Evolutionary conservation across 2,888 invertebrate genomes (phyloP).

Genomic region (Corythucha ciliata): DNA sequence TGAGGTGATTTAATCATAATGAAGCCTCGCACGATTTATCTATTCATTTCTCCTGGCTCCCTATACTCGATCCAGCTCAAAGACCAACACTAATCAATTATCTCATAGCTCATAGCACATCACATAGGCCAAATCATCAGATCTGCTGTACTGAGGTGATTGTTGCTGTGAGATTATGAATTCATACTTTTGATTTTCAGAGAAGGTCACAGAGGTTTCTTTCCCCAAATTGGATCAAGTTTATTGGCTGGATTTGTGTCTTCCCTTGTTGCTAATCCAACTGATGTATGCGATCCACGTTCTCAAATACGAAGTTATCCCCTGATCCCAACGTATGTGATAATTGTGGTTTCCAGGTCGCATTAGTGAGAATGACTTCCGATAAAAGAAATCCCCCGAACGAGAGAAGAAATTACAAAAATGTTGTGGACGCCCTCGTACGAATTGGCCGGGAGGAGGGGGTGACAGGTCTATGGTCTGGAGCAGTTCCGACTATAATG

Average conservation of each 20-base stretch:
- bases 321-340: too few relatives aligned
- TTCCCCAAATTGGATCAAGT: constrained; percentile 73
- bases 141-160: too few relatives aligned
- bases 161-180: background rate
- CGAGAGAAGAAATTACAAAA: constrained; percentile 85
- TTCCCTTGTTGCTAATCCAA: constrained; percentile 92
- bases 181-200: constrained; percentile 40
- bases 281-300: constrained; percentile 50
- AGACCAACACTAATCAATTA: too few relatives aligned
- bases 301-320: background rate
- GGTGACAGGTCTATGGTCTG: constrained; percentile 81
- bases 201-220: constrained; percentile 67
- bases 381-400: constrained; percentile 84
- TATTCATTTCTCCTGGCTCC: too few relatives aligned
- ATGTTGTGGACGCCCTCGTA: constrained; percentile 77
- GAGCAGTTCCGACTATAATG: constrained; percentile 71
- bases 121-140: too few relatives aligned
- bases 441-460: constrained; percentile 77
- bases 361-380: constrained; percentile 93
- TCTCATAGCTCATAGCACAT: too few relatives aligned
- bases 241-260: constrained; percentile 76
- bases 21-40: too few relatives aligned
- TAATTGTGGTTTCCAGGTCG: constrained; percentile 46
- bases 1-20: too few relatives aligned
- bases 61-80: too few relatives aligned